These are phyloP conservation scores for Mystacides longicornis DNA, from an alignment of 2,888 invertebrate species.

Conservation along the genomic window DNA sequence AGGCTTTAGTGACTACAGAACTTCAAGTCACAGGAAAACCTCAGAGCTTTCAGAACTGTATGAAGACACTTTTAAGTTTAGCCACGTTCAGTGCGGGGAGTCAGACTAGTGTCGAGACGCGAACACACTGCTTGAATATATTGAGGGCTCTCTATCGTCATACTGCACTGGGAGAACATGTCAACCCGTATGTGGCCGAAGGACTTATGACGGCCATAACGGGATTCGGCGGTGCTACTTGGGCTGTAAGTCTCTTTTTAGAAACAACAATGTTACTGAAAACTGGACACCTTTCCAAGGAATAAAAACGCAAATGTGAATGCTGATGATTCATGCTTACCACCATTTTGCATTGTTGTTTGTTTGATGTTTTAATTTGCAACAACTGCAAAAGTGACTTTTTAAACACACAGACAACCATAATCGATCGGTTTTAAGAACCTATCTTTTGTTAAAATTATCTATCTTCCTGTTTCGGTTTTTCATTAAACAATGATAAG, in stretches of 20 bases:
- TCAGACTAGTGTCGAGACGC: slow-evolving; percentile 39
- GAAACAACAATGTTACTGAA: too few relatives aligned
- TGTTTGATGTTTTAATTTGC: too few relatives aligned
- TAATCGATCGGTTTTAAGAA: too few relatives aligned
- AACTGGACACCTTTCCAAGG: too few relatives aligned
- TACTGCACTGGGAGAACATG: slow-evolving; percentile 64
- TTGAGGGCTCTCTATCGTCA: slow-evolving; percentile 73
- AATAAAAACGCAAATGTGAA: too few relatives aligned
- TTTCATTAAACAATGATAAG: too few relatives aligned
- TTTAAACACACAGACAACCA: too few relatives aligned
- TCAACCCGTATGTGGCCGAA: slow-evolving; percentile 59
- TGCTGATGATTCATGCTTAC: too few relatives aligned
- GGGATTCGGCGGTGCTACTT: slow-evolving; percentile 66
- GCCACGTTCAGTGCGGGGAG: slow-evolving; percentile 31
- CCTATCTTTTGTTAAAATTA: too few relatives aligned
- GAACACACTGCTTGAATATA: slow-evolving; percentile 81
- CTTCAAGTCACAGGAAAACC: slow-evolving; percentile 51
- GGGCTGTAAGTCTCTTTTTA: slow-evolving; percentile 57
- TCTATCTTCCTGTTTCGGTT: too few relatives aligned
- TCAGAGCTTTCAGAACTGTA: slow-evolving; percentile 51
- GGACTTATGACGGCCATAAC: slow-evolving; percentile 65
- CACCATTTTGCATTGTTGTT: too few relatives aligned
- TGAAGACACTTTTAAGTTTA: slow-evolving; percentile 47
- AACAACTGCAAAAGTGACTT: too few relatives aligned
- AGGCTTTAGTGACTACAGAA: slow-evolving; percentile 74